Evolutionary conservation across 2,888 invertebrate genomes (phyloP), one percentile per base, ranked within the genome.

Genomic region (Cataglyphis rosenhaueri): DNA sequence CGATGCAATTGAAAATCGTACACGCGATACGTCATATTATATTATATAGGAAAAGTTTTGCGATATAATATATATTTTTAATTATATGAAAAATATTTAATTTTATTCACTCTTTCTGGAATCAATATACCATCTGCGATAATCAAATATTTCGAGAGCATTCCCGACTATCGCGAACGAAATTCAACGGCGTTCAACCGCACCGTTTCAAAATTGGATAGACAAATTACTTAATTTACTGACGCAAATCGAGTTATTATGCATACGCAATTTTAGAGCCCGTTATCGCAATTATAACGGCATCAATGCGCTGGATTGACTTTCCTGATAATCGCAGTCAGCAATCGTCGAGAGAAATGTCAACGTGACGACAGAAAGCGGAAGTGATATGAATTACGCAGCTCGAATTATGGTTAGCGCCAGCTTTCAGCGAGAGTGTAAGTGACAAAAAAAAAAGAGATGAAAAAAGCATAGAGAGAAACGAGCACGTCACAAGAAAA

Each of bases 221-320:
- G 25, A 9, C 55, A 76, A 76, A 76, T 76, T 76, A 76, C 29
- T 76, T 76, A 76, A 76, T 66, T 76, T 76, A 76, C 18, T 12
- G 18, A 52, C 64, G 55, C 41, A 66, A 76, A 66, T 41, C 55
- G 41, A n/a, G 4, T 41, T 15, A 57, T 76, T 76, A 55, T 76
- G 41, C 41, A 55, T 76, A 10, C n/a, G 41, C 55, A 66, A 76
- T 66, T 76, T 76, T 66, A 41, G 76, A 57, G 21, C 41, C 21
- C 38, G 10, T 32, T 65, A 38, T 48, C 35, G 32, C 66, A 66
- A 76, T 29, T 55, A 29, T 55, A 38, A 12, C 25, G n/a, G n/a
- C 41, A 32, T 35, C 73, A 61, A 29, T 25, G 29, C 29, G 12
- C 3, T 41, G 38, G 52, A 65, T 25, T 29, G 65, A 55, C 52